Conservation (phyloP, 2,113 vertebrate species). For the Hippotragus niger region DNA sequence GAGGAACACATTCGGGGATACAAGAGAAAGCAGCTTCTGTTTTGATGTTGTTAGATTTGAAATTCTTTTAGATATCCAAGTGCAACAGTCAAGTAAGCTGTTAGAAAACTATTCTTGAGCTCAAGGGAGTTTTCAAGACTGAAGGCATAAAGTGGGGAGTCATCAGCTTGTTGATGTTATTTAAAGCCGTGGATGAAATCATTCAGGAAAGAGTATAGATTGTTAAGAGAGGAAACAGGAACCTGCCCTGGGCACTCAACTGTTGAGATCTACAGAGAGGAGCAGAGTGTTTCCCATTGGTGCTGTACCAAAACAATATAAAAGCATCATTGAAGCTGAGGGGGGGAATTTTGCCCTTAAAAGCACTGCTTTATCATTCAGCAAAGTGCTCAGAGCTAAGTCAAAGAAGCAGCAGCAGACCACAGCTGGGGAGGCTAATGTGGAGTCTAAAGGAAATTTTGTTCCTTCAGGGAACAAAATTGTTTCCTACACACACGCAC, state of each 20-base stretch:
- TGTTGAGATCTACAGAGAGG: neutral
- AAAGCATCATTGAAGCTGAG: neutral
- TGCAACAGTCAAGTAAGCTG: neutral
- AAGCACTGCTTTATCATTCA: neutral
- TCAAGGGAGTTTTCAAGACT: neutral
- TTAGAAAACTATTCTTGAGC: neutral
- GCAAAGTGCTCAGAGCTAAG: neutral
- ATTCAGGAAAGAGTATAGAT: neutral
- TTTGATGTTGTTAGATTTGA: neutral
- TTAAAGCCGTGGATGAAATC: neutral
- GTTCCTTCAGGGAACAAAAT: neutral
- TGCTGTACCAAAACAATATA: neutral
- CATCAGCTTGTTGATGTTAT: neutral
- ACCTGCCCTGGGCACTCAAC: fast-evolving
- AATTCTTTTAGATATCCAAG: neutral
- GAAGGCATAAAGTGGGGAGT: neutral
- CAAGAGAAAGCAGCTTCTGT: neutral
- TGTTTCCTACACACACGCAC: neutral
- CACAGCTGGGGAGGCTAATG: fast-evolving
- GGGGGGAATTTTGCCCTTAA: neutral
- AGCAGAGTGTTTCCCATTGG: neutral
- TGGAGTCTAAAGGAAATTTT: neutral
- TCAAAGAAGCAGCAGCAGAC: neutral
- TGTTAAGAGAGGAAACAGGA: neutral
- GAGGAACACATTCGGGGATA: neutral